These are phyloP conservation scores for Hippocampus zosterae DNA, from an alignment of 2,113 vertebrate species.

Conservation along the genomic window DNA sequence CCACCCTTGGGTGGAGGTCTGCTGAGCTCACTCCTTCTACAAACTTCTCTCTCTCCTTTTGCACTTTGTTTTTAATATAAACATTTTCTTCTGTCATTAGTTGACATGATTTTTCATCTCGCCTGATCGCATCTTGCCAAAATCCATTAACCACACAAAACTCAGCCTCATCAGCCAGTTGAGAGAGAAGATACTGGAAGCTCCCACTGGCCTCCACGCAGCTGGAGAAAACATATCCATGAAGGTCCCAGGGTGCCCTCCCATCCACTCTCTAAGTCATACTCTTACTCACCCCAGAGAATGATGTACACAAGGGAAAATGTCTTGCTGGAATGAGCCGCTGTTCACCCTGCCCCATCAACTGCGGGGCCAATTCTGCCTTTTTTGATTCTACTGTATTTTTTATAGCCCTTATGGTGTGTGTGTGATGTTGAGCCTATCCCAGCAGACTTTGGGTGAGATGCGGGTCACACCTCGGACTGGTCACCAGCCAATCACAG, in stretches of 20 bases:
- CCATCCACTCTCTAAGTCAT: not conserved
- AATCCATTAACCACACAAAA: not conserved
- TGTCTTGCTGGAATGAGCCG: no score
- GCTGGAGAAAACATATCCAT: not conserved
- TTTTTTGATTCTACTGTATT: no score
- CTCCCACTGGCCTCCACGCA: not conserved
- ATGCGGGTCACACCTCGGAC: no score
- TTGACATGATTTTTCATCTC: not conserved
- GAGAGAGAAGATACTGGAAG: not conserved
- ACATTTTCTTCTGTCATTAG: not conserved
- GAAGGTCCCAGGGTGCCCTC: not conserved
- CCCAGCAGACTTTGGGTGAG: no score
- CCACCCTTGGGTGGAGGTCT: slow-evolving; percentile 37
- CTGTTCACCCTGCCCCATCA: no score
- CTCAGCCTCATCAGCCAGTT: not conserved
- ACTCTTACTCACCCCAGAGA: not conserved
- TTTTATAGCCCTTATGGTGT: no score
- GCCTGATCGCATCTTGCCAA: not conserved
- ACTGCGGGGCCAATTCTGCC: no score
- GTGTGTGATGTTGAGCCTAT: no score
- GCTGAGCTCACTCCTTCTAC: slow-evolving; percentile 42
- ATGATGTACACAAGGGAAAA: not conserved
- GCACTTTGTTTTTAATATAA: not conserved
- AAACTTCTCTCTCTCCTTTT: slow-evolving; percentile 30
- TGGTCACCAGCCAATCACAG: no score